These are phyloP conservation scores for Nestor notabilis DNA, from an alignment of 2,113 vertebrate species.

Conservation along the genomic window DNA sequence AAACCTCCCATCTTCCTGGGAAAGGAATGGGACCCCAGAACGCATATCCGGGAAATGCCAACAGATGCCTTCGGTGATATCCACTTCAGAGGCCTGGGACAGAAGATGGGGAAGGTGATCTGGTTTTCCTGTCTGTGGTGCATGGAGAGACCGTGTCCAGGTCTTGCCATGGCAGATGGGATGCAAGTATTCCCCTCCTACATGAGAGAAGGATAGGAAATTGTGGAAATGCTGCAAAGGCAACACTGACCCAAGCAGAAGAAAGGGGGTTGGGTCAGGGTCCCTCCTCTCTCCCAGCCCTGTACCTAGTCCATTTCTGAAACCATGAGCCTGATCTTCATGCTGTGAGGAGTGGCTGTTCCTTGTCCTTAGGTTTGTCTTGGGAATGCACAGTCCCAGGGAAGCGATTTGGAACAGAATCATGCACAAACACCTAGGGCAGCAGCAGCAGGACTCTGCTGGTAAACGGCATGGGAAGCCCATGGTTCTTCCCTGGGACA, in stretches of 20 bases:
- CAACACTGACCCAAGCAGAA: background rate
- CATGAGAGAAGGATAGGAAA: background rate
- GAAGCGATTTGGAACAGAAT: rapidly evolving
- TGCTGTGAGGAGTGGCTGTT: background rate
- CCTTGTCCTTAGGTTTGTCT: background rate
- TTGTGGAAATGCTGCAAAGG: background rate
- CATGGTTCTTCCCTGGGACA: background rate
- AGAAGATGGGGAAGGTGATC: slow-evolving; percentile 83
- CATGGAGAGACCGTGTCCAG: background rate
- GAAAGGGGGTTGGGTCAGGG: background rate
- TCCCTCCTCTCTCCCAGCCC: background rate
- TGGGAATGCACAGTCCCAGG: background rate
- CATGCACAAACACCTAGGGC: background rate
- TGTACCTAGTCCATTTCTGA: background rate
- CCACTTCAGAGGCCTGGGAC: slow-evolving; percentile 81
- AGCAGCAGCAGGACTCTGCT: background rate
- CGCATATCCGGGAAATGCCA: slow-evolving; percentile 81
- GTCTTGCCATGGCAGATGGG: background rate
- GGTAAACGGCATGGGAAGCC: background rate
- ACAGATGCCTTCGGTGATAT: slow-evolving; percentile 94
- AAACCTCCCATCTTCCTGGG: slow-evolving; percentile 74
- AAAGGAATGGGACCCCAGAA: slow-evolving; percentile 79
- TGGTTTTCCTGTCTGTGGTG: background rate
- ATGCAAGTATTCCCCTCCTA: background rate
- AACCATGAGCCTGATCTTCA: background rate